Evolutionary conservation across 2,888 invertebrate species (phyloP).

Genomic region (Campopleginae sp.): DNA sequence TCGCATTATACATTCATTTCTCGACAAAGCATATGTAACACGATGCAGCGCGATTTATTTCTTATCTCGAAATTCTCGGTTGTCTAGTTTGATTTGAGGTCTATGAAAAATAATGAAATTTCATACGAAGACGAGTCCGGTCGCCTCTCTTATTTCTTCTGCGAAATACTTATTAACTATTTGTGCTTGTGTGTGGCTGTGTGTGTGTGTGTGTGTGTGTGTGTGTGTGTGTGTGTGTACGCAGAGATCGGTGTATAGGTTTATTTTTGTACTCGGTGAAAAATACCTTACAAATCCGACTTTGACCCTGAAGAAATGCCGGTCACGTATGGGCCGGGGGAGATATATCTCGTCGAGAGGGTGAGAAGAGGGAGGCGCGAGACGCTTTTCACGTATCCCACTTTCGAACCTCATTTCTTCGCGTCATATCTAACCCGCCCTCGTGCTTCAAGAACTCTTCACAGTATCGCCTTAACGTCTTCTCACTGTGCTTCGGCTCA

Average conservation of each 20-base stretch:
- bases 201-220: background rate
- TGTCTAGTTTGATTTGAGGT: background rate
- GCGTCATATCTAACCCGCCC: constrained; percentile 65
- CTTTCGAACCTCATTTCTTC: constrained; percentile 82
- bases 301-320: constrained; percentile 80
- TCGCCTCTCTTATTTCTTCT: background rate
- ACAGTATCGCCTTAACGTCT: constrained; percentile 48
- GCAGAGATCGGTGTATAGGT: constrained; percentile 24
- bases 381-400: constrained; percentile 80
- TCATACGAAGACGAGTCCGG: background rate
- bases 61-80: background rate
- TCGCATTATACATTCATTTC: background rate
- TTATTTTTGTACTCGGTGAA: constrained; percentile 78
- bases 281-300: constrained; percentile 83
- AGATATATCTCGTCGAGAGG: constrained; percentile 80
- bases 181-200: constrained; percentile 6
- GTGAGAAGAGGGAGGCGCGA: constrained; percentile 62
- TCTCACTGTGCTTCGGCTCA: constrained; percentile 52
- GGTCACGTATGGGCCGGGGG: constrained; percentile 80
- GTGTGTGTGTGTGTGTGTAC: background rate
- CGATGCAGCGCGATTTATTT: background rate
- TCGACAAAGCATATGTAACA: background rate
- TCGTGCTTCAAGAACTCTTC: constrained; percentile 41
- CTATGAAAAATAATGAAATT: background rate
- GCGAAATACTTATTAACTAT: background rate